Evolutionary conservation across 2,797 vertebrate species (phyloP).

Genomic region (Chloroceryle amazona): DNA sequence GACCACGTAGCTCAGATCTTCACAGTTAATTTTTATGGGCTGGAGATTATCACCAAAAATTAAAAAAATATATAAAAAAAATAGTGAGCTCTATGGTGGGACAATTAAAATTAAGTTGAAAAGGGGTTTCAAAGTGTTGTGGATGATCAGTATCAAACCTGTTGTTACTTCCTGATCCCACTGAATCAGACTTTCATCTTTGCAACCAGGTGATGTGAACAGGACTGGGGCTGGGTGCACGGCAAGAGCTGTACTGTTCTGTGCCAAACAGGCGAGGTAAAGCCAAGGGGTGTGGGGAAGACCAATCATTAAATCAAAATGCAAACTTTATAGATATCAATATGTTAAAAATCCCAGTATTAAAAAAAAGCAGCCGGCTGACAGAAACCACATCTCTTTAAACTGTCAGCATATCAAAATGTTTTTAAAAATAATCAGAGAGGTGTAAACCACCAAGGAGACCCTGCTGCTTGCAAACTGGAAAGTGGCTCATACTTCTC

Average conservation of each 20-base stretch:
- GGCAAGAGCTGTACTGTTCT: neutral
- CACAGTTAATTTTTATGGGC: neutral
- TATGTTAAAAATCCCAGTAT: neutral
- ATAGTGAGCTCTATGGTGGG: neutral
- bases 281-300: fast-evolving
- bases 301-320: neutral
- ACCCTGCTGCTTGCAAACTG: slow-evolving; percentile 11
- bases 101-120: neutral
- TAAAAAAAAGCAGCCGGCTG: neutral
- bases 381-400: slow-evolving; percentile 28
- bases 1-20: neutral
- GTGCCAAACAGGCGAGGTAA: neutral
- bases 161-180: neutral
- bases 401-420: slow-evolving; percentile 17
- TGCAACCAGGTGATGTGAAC: neutral
- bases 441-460: slow-evolving; percentile 17
- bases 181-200: neutral
- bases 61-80: too few relatives aligned
- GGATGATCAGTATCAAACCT: neutral
- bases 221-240: neutral
- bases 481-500: neutral
- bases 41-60: neutral
- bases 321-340: neutral
- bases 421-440: slow-evolving; percentile 32
- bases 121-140: neutral